Evolutionary conservation across 1,140 invertebrate genomes (phyloP).

Genomic region (Leptinotarsa texana): DNA sequence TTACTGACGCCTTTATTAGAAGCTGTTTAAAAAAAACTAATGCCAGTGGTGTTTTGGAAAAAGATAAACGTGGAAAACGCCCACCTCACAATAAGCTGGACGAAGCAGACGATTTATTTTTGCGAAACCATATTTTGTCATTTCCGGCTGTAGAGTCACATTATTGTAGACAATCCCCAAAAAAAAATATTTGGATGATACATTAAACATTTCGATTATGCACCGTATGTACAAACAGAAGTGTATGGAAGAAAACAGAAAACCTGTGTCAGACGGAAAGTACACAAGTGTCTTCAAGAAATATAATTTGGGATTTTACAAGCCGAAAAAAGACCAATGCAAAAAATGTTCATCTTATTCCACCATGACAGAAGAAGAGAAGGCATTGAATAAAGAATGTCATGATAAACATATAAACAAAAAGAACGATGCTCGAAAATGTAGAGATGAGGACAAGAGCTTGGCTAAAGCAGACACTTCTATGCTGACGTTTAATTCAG

Average conservation of each 20-base stretch:
- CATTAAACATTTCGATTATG: slow-evolving; percentile 32
- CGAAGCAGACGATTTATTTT: neutral
- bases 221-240: slow-evolving; percentile 37
- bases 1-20: neutral
- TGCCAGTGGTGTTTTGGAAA: slow-evolving; percentile 1
- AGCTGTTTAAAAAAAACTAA: neutral
- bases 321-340: slow-evolving; percentile 41
- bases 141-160: slow-evolving; percentile 14
- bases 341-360: slow-evolving; percentile 34
- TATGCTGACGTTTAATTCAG: slow-evolving; percentile 43
- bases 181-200: slow-evolving; percentile 22
- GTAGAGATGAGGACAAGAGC: slow-evolving; percentile 44
- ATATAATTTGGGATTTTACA: slow-evolving; percentile 41
- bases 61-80: slow-evolving; percentile 14
- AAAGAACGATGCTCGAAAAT: slow-evolving; percentile 36
- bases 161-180: slow-evolving; percentile 19
- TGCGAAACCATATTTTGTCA: slow-evolving; percentile 7
- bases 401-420: slow-evolving; percentile 35
- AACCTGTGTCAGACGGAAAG: slow-evolving; percentile 34
- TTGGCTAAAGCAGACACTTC: slow-evolving; percentile 35
- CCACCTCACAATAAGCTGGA: neutral
- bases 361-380: slow-evolving; percentile 30
- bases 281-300: slow-evolving; percentile 36
- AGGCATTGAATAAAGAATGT: slow-evolving; percentile 23
- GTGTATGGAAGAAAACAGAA: slow-evolving; percentile 26